phyloP scores from a whole-genome alignment of 2,797 vertebrate species.

The Gadopsis marmoratus region DNA sequence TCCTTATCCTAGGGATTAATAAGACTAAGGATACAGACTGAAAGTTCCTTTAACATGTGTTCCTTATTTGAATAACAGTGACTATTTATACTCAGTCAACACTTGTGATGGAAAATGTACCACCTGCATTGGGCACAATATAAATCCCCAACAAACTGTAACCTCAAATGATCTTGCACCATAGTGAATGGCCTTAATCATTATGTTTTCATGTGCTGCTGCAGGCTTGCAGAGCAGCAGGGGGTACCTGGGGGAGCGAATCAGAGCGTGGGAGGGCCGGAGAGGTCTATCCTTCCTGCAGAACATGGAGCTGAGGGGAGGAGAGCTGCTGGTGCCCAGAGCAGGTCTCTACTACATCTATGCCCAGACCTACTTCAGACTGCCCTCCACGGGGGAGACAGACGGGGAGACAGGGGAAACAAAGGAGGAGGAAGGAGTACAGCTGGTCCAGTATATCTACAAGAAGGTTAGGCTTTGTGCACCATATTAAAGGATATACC shows the following conservation, averaged over 20 bases:
- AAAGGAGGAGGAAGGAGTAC: constrained; percentile 83
- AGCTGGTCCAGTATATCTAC: constrained; percentile 95
- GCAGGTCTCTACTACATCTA: constrained; percentile 95
- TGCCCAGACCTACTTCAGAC: constrained; percentile 94
- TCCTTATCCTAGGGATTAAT: not conserved
- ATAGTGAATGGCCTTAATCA: not conserved
- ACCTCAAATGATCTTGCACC: constrained; percentile 16
- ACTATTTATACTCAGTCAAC: constrained; percentile 6
- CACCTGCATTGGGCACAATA: no score
- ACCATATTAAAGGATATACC: not conserved
- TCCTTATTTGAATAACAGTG: constrained; percentile 18
- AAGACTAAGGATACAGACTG: not conserved
- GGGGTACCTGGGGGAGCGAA: constrained; percentile 87
- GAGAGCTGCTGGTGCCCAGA: constrained; percentile 90
- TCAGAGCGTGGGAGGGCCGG: constrained; percentile 90
- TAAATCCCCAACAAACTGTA: no score
- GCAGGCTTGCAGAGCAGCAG: constrained; percentile 76
- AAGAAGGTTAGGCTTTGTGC: constrained; percentile 83
- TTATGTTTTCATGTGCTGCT: not conserved
- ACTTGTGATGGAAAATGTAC: no score
- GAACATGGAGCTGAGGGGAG: constrained; percentile 89
- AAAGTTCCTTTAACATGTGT: constrained; percentile 31
- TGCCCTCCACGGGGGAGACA: constrained; percentile 77
- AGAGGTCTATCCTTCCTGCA: constrained; percentile 91
- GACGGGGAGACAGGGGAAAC: constrained; percentile 70